Percentiles rank a stretch among this genome's conserved stretches.
These are phyloP conservation scores for Bombus superbus DNA, from an alignment of 1,140 invertebrate genomes.

Conservation along the genomic window DNA sequence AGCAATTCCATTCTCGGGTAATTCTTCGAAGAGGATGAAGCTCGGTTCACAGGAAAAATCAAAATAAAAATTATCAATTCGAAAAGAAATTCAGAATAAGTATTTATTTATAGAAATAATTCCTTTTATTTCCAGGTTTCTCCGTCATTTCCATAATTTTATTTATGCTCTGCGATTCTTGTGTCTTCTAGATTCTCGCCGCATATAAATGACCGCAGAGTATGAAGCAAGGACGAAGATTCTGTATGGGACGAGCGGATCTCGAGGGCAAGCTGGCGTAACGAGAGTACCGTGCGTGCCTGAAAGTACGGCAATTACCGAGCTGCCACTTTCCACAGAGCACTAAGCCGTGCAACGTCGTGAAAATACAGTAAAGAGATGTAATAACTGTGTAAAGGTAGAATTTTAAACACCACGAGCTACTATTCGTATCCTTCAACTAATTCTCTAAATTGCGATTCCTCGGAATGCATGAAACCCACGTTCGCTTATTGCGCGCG, in stretches of 20 bases:
- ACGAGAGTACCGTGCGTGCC: constrained; percentile 46
- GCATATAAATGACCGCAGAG: background rate
- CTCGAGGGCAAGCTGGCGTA: constrained; percentile 7
- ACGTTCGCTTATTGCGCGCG: too few species aligned
- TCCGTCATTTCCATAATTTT: background rate
- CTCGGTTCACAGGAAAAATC: too few species aligned
- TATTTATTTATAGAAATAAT: background rate
- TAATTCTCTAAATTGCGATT: background rate
- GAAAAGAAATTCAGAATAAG: background rate
- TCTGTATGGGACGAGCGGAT: background rate
- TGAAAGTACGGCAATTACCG: constrained; percentile 44
- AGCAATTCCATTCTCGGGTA: too few species aligned
- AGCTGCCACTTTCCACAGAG: constrained; percentile 15
- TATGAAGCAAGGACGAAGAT: background rate
- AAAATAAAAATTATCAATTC: too few species aligned
- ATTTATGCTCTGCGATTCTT: background rate
- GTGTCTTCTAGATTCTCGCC: too few species aligned
- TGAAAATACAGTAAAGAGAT: constrained; percentile 15
- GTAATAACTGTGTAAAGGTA: constrained; percentile 33
- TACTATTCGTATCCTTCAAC: background rate
- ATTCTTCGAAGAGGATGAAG: too few species aligned
- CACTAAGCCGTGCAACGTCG: constrained; percentile 9
- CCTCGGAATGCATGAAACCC: background rate
- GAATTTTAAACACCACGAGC: constrained; percentile 25
- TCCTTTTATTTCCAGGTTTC: background rate